A percentile compares a stretch with the other conserved stretches of the same genome.
These are phyloP conservation scores for Prosopocoilus inquinatus DNA, from an alignment of 2,888 invertebrate species.

Conservation along the genomic window DNA sequence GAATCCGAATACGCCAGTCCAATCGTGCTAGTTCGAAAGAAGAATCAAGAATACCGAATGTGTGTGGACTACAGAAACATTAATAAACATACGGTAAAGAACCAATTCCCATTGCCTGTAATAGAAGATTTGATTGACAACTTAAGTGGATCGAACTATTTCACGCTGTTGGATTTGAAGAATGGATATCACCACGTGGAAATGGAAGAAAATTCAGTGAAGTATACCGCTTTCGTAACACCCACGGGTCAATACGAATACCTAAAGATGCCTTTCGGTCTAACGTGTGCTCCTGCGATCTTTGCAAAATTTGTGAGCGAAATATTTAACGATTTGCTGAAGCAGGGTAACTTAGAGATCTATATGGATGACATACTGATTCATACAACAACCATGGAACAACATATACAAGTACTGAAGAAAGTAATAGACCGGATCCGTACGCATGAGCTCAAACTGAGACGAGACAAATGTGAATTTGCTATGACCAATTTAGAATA, in stretches of 20 bases:
- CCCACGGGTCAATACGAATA: constrained; percentile 14
- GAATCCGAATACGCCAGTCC: constrained; percentile 16
- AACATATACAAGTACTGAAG: constrained; percentile 33
- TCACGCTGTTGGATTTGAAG: constrained; percentile 30
- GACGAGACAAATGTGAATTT: constrained; percentile 42
- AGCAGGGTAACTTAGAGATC: constrained; percentile 17
- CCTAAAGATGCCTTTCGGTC: constrained; percentile 7
- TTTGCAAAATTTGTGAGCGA: constrained; percentile 11
- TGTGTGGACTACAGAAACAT: constrained; percentile 44
- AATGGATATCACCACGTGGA: constrained; percentile 11
- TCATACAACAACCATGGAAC: constrained; percentile 20
- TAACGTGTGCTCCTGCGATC: constrained; percentile 8
- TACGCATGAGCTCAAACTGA: constrained; percentile 34
- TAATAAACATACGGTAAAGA: constrained; percentile 36
- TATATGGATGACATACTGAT: constrained; percentile 24
- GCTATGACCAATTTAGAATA: constrained; percentile 22
- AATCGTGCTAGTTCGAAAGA: constrained; percentile 23
- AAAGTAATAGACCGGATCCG: constrained; percentile 29
- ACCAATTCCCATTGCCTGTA: constrained; percentile 35
- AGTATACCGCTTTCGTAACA: constrained; percentile 38
- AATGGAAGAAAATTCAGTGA: constrained; percentile 22
- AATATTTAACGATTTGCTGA: constrained; percentile 33
- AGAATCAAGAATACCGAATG: constrained; percentile 30
- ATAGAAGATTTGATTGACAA: constrained; percentile 36
- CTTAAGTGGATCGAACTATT: constrained; percentile 26